Percentiles rank a stretch among this genome's conserved stretches.
Conservation (phyloP, 2,113 vertebrate species). For the Excalfactoria chinensis region DNA sequence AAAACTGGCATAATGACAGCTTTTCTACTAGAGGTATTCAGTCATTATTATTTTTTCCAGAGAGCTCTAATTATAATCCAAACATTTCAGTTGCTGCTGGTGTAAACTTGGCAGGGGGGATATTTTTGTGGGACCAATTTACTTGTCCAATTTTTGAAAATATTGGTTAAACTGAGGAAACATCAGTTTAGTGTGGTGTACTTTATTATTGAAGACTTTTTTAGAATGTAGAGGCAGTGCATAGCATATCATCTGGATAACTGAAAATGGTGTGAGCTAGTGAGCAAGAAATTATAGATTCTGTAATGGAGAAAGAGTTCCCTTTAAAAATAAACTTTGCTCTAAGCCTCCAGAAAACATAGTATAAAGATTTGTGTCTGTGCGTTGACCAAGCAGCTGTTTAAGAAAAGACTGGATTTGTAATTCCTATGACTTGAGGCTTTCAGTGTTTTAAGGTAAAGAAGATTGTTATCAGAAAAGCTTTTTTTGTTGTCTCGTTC, state of each 20-base stretch:
- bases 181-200: neutral
- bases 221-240: neutral
- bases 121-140: constrained; percentile 9
- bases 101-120: neutral
- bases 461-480: neutral
- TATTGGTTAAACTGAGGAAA: neutral
- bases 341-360: neutral
- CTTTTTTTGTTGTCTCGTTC: fast-evolving
- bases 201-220: neutral
- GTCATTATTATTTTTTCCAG: neutral
- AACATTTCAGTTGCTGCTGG: neutral
- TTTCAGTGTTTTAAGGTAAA: neutral
- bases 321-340: neutral
- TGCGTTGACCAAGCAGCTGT: neutral
- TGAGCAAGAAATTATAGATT: neutral
- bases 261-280: neutral
- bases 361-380: neutral
- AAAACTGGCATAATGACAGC: neutral
- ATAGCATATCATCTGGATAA: neutral
- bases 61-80: constrained; percentile 25
- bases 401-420: neutral
- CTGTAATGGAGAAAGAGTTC: fast-evolving
- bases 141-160: constrained; percentile 5
- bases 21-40: neutral
- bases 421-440: neutral